Conservation (phyloP, 2,113 vertebrate species). For the Sturnus vulgaris region DNA sequence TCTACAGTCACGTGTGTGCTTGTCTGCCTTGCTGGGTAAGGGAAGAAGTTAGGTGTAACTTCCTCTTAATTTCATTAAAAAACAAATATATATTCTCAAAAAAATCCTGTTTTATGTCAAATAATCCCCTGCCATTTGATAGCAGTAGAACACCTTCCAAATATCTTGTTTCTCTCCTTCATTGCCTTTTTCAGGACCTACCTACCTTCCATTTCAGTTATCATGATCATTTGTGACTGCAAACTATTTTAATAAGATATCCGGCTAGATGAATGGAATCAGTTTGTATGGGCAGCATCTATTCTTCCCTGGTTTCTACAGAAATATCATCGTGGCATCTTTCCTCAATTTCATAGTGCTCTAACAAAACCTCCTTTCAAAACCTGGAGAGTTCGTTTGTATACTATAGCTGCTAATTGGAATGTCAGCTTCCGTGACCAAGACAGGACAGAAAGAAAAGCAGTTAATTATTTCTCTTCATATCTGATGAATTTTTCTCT, state of each 20-base stretch:
- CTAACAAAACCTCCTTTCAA: conserved; percentile 66
- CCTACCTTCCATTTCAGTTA: conserved; percentile 13
- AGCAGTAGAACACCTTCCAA: not conserved
- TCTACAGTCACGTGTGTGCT: not conserved
- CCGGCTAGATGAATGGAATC: conserved; percentile 31
- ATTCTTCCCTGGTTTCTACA: conserved; percentile 57
- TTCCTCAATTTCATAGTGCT: conserved; percentile 60
- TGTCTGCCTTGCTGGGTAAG: not conserved
- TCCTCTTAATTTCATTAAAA: not conserved
- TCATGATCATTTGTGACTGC: conserved; percentile 40
- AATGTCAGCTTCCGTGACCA: conserved; percentile 65
- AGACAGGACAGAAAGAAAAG: conserved; percentile 65
- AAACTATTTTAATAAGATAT: conserved; percentile 77
- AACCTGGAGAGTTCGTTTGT: conserved; percentile 39
- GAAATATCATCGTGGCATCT: conserved; percentile 64
- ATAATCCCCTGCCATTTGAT: not conserved
- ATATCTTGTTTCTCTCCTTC: not conserved
- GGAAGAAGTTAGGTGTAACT: not conserved
- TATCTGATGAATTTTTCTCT: conserved; percentile 74
- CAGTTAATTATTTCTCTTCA: conserved; percentile 78
- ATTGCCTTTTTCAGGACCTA: not conserved
- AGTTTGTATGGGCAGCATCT: conserved; percentile 44
- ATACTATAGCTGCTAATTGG: conserved; percentile 72
- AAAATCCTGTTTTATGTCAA: not conserved
- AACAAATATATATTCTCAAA: not conserved